phyloP scores from a whole-genome alignment of 2,888 invertebrate species.

The Sinelater perroti region DNA sequence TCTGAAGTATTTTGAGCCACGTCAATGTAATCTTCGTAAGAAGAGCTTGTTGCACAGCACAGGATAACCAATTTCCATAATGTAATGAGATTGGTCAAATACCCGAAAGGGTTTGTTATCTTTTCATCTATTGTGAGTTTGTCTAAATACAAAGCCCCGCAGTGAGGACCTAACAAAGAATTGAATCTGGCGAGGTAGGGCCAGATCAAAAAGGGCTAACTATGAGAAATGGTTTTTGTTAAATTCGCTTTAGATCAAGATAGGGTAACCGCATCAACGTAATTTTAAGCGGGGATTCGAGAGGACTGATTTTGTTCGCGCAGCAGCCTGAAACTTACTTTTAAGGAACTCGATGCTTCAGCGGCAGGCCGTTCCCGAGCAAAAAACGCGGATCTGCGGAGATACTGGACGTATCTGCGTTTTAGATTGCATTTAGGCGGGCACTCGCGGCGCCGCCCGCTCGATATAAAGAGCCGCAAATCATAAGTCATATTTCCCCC shows the following conservation, averaged over 20 bases:
- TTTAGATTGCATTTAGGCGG: conserved; percentile 25
- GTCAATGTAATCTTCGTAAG: conserved; percentile 10
- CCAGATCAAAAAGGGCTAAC: conserved; percentile 37
- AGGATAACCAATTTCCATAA: conserved; percentile 54
- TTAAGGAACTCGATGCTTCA: conserved; percentile 18
- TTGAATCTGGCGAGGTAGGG: conserved; percentile 36
- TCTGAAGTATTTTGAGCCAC: neutral
- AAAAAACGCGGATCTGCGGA: conserved; percentile 29
- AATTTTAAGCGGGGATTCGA: conserved; percentile 20
- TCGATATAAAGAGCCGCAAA: conserved; percentile 41
- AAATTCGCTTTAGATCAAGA: conserved; percentile 44
- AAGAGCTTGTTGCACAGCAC: conserved; percentile 29
- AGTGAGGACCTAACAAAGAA: conserved; percentile 44
- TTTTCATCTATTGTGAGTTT: conserved; percentile 47
- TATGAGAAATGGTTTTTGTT: conserved; percentile 44
- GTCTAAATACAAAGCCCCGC: conserved; percentile 48
- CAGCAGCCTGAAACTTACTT: conserved; percentile 4
- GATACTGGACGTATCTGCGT: conserved; percentile 26
- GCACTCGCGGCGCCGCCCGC: conserved; percentile 23
- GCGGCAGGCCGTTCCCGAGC: conserved; percentile 7
- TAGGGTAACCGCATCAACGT: conserved; percentile 39
- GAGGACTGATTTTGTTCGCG: conserved; percentile 26
- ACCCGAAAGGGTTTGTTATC: conserved; percentile 54
- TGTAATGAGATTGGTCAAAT: conserved; percentile 55
- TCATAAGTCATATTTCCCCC: conserved; percentile 40